Percentiles rank a stretch among this genome's conserved stretches.
phyloP scores from a whole-genome alignment of 2,113 vertebrate species.

The Porphyrio hochstetteri region DNA sequence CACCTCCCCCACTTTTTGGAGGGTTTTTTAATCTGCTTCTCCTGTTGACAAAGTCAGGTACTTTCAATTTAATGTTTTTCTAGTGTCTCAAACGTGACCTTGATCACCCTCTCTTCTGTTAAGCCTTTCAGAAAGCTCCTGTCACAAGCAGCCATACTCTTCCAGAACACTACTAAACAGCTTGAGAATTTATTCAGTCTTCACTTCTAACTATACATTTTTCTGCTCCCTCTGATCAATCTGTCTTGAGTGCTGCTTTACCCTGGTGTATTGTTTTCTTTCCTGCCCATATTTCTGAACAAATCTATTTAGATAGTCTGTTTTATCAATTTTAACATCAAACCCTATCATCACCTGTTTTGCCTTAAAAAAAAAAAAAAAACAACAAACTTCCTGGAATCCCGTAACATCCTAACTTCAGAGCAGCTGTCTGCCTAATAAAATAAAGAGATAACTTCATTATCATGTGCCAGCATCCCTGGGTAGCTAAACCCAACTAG shows the following conservation, averaged over 20 bases:
- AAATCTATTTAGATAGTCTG: slow-evolving; percentile 54
- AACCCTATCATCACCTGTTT: slow-evolving; percentile 45
- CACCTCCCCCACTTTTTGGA: too few relatives aligned
- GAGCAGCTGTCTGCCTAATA: slow-evolving; percentile 1
- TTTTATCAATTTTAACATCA: slow-evolving; percentile 61
- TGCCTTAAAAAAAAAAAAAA: background rate
- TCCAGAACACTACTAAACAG: slow-evolving; percentile 1
- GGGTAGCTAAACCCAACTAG: background rate
- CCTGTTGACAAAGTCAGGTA: background rate
- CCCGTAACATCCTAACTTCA: slow-evolving; percentile 2
- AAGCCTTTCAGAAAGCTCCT: slow-evolving; percentile 2
- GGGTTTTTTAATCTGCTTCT: background rate
- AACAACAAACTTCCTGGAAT: background rate
- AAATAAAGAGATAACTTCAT: background rate
- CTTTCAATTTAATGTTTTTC: background rate
- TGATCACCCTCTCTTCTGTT: background rate
- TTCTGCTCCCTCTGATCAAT: slow-evolving; percentile 35
- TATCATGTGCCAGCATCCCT: background rate
- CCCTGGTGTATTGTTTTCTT: slow-evolving; percentile 1
- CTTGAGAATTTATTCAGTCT: slow-evolving; percentile 45
- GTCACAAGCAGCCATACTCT: background rate
- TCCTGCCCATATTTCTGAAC: slow-evolving; percentile 29
- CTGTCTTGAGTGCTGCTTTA: slow-evolving; percentile 17
- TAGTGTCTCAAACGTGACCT: slow-evolving; percentile 20
- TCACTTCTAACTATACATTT: slow-evolving; percentile 25